Percentiles rank a stretch among this genome's conserved stretches.
Evolutionary conservation across 2,113 vertebrate genomes (phyloP).

Genomic region (Calonectris borealis): DNA sequence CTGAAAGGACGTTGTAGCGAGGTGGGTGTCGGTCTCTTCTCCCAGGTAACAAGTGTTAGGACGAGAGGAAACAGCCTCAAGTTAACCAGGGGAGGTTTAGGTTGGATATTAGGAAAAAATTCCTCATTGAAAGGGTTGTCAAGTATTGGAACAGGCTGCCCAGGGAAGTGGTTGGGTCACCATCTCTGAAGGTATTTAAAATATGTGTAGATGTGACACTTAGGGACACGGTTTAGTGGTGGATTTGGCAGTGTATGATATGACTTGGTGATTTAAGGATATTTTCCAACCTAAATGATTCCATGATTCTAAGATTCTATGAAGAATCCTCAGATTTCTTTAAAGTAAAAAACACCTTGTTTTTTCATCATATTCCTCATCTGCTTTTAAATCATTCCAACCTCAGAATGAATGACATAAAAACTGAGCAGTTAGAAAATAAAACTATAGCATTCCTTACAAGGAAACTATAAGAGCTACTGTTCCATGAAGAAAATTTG

Average conservation of each 20-base stretch:
- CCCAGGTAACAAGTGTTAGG: rapidly evolving
- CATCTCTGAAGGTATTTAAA: neutral
- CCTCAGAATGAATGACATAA: neutral
- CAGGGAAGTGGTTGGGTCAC: neutral
- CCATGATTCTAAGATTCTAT: neutral
- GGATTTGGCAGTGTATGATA: neutral
- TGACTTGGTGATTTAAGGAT: neutral
- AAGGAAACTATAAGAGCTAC: neutral
- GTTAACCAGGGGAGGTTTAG: neutral
- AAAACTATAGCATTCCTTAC: neutral
- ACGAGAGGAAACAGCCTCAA: neutral
- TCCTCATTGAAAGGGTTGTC: neutral
- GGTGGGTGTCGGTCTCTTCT: rapidly evolving
- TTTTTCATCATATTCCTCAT: neutral
- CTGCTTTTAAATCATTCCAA: neutral
- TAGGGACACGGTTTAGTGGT: neutral
- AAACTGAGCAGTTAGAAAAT: neutral
- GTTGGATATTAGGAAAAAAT: neutral
- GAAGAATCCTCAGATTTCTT: neutral
- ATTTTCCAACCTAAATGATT: neutral
- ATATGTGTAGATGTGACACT: no score
- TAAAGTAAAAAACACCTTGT: neutral
- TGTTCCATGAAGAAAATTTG: constrained; percentile 5
- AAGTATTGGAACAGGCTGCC: neutral
- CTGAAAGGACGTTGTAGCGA: neutral